phyloP scores from a whole-genome alignment of 1,140 invertebrate genomes.

The Orius insidiosus region DNA sequence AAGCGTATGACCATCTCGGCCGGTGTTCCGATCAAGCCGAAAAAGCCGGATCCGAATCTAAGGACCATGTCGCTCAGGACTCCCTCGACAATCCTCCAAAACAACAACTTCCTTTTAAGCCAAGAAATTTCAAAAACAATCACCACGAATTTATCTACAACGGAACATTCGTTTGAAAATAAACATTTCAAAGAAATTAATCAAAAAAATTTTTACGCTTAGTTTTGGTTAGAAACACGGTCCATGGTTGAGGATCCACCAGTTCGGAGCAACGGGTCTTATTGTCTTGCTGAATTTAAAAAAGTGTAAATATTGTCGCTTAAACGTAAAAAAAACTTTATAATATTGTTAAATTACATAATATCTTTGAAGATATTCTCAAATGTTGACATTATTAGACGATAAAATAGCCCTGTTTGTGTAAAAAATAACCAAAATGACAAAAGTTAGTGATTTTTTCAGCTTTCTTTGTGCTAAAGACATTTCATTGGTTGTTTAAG shows the following conservation, averaged over 20 bases:
- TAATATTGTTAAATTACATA: too few relatives aligned
- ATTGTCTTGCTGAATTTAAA: background rate
- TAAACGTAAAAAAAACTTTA: background rate
- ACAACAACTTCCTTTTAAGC: slow-evolving; percentile 12
- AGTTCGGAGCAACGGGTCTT: slow-evolving; percentile 17
- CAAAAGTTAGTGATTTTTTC: too few relatives aligned
- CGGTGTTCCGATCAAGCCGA: slow-evolving; percentile 13
- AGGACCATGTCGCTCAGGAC: slow-evolving; percentile 8
- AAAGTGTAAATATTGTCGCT: slow-evolving; percentile 5
- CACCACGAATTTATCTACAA: slow-evolving; percentile 7
- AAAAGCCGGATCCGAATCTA: slow-evolving; percentile 8
- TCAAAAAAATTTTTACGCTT: slow-evolving; percentile 9
- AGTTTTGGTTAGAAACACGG: slow-evolving; percentile 13
- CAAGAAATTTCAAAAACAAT: slow-evolving; percentile 9
- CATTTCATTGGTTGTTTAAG: too few relatives aligned
- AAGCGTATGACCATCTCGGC: slow-evolving; percentile 18
- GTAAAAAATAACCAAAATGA: too few relatives aligned
- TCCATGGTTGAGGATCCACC: slow-evolving; percentile 12
- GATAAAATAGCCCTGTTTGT: too few relatives aligned
- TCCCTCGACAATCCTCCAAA: background rate
- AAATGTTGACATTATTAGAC: too few relatives aligned
- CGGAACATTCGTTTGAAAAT: slow-evolving; percentile 13
- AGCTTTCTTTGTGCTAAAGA: too few relatives aligned
- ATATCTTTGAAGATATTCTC: background rate
- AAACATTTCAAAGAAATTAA: background rate